Percentiles rank a stretch among this genome's conserved stretches.
Conservation (phyloP, 2,888 invertebrate genomes). For the Microdon myrmicae region DNA sequence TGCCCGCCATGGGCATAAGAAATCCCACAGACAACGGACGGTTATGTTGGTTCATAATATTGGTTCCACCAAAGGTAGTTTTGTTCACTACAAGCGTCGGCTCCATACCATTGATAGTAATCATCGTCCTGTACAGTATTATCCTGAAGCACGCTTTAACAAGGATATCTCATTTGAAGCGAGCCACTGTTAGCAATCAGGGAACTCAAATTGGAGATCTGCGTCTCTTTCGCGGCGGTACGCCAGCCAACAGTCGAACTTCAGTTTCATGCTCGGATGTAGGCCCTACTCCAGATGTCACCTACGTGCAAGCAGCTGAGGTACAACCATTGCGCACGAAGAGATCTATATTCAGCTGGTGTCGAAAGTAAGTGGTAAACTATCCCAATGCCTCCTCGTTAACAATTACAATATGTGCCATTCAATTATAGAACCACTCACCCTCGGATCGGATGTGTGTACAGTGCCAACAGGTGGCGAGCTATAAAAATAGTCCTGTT, state of each 20-base stretch:
- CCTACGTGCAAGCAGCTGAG: slow-evolving; percentile 20
- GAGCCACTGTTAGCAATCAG: slow-evolving; percentile 61
- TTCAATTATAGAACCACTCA: slow-evolving; percentile 31
- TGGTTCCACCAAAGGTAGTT: slow-evolving; percentile 70
- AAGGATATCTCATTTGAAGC: slow-evolving; percentile 68
- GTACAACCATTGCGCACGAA: slow-evolving; percentile 2
- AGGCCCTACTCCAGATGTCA: slow-evolving; percentile 11
- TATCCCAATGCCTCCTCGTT: background rate
- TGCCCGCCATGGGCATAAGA: slow-evolving; percentile 72
- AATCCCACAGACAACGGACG: slow-evolving; percentile 69
- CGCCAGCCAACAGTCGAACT: background rate
- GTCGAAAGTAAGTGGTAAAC: slow-evolving; percentile 34
- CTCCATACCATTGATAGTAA: slow-evolving; percentile 68
- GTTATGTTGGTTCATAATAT: slow-evolving; percentile 71
- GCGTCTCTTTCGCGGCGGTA: slow-evolving; percentile 57
- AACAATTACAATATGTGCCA: slow-evolving; percentile 3
- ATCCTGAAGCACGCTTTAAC: slow-evolving; percentile 71
- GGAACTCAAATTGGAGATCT: slow-evolving; percentile 61
- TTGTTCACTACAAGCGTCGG: slow-evolving; percentile 71
- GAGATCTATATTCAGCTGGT: slow-evolving; percentile 37
- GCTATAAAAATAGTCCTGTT: slow-evolving; percentile 73
- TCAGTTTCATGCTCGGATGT: slow-evolving; percentile 5
- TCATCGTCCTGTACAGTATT: slow-evolving; percentile 70
- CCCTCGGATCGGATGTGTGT: slow-evolving; percentile 44
- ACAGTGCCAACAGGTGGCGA: slow-evolving; percentile 71